Base-by-base conservation (phyloP, 1,140 invertebrate genomes). In the Pogonomyrmex californicus region DNA sequence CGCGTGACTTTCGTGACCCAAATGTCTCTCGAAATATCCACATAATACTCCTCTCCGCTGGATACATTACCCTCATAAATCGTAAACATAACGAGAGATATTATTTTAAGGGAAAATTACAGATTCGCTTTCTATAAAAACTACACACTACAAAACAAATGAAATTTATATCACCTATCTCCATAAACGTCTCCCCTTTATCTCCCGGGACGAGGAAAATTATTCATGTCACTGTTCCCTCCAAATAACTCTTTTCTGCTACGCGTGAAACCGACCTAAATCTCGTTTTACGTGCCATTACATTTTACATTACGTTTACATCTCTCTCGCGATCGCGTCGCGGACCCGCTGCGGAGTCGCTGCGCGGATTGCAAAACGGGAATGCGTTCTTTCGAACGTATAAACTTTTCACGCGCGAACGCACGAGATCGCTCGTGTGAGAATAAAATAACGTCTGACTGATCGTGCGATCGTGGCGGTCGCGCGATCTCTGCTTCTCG, bases 281-380 rank as follows among this genome's bases (percentile, higher is more conserved):
- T 70, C 49, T 70, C 63, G 23, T 70, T 81, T 81, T 70, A 68
- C 63, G 41, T 56, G 49, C 70, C 63, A 56, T 81, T 81, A 81
- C 23, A 38, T 71, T 81, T 68, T 70, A 54, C 38, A 70, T 71
- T 41, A 54, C 38, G 36, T 56, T 79, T 70, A 56, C 38, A 56
- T 44, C 23, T 44, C 23, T 44, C 41, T 56, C 23, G 38, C 14
- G 14, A 9, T 62, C 23, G 38, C 4, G 41, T 23, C 10, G 68
- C 17, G 10, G 33, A 33, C 7, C 23, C 23, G 23, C 33, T n/a
- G n/a, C n/a, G n/a, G 2, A 4, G 23, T n/a, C 4, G 47, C 36
- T n/a, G n/a, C 23, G 23, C 49, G 14, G n/a, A 44, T 51, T 30
- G 38, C 47, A 41, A 56, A 66, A 14, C 23, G 14, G 17, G 44